Conservation (phyloP, 1,140 invertebrate species). For the Bombus waltoni region DNA sequence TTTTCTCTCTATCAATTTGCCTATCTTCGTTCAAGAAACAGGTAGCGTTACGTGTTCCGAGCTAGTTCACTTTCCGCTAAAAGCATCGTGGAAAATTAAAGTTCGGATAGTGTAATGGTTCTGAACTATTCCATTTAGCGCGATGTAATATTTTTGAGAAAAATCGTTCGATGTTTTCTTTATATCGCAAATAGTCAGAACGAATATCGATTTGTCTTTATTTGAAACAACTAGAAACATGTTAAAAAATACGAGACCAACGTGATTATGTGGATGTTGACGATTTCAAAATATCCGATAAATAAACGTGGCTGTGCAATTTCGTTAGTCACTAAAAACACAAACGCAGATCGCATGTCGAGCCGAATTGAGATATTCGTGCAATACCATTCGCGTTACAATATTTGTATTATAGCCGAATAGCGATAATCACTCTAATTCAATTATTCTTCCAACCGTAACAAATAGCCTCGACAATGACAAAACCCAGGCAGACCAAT, state of each 20-base stretch:
- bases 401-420: background rate
- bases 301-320: background rate
- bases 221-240: background rate
- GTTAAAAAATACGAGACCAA: background rate
- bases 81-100: conserved; percentile 2
- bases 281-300: background rate
- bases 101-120: background rate
- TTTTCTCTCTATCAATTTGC: background rate
- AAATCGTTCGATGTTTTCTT: background rate
- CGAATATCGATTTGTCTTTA: background rate
- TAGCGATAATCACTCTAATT: background rate
- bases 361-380: background rate
- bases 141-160: background rate
- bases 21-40: too few species aligned
- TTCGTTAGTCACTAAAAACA: background rate
- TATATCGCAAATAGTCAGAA: background rate
- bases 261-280: background rate
- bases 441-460: background rate
- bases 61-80: background rate
- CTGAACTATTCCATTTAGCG: background rate
- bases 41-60: too few species aligned
- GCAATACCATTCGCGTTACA: background rate
- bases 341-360: background rate
- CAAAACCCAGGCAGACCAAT: background rate
- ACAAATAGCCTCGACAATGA: background rate